phyloP scores from a whole-genome alignment of 1,140 invertebrate genomes.

The Meloidogyne exigua region DNA sequence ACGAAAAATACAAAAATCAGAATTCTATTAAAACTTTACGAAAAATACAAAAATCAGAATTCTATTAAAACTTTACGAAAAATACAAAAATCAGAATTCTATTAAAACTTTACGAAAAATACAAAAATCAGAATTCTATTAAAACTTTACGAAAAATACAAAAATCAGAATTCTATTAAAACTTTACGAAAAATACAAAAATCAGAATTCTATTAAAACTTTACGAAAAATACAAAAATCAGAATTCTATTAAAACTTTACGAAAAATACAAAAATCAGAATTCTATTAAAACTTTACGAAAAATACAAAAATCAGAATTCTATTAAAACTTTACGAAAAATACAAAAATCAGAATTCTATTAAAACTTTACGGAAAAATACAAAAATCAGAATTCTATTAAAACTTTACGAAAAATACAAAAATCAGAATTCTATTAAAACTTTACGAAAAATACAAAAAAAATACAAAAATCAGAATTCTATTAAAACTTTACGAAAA shows the following conservation, averaged over 20 bases:
- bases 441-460: too few relatives aligned
- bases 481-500: not conserved
- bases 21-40: not conserved
- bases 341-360: not conserved
- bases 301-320: too few relatives aligned
- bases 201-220: too few relatives aligned
- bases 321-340: too few relatives aligned
- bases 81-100: too few relatives aligned
- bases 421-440: too few relatives aligned
- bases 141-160: not conserved
- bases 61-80: not conserved
- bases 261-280: not conserved
- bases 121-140: not conserved
- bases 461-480: too few relatives aligned
- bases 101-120: too few relatives aligned
- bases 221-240: too few relatives aligned
- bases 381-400: not conserved
- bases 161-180: not conserved
- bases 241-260: not conserved
- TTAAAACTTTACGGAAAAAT: not conserved
- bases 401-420: not conserved
- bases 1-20: too few relatives aligned
- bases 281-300: not conserved
- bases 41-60: not conserved
- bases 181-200: too few relatives aligned